Percentiles rank a stretch among this genome's conserved stretches.
Evolutionary conservation across 2,113 vertebrate genomes (phyloP).

Genomic region (Sylvia atricapilla): DNA sequence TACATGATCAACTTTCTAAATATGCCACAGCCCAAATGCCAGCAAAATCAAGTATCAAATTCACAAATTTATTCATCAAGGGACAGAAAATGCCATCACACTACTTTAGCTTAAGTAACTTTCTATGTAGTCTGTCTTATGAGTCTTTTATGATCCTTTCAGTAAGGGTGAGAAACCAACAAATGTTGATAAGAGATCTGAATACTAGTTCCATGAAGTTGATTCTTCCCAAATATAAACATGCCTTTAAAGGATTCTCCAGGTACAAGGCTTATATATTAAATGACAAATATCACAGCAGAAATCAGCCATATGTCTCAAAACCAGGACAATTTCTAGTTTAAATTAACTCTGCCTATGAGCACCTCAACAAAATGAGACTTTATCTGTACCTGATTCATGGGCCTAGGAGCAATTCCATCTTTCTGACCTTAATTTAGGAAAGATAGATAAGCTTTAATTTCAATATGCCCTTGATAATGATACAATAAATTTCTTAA

Average conservation of each 20-base stretch:
- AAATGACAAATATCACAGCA: not conserved
- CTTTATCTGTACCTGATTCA: not conserved
- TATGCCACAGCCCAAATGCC: not conserved
- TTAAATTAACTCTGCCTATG: not conserved
- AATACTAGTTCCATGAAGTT: not conserved
- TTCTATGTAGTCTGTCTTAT: not conserved
- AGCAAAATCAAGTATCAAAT: not conserved
- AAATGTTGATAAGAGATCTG: not conserved
- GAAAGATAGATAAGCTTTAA: not conserved
- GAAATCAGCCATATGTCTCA: not conserved
- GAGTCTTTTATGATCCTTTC: not conserved
- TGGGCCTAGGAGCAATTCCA: not conserved
- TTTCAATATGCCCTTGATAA: not conserved
- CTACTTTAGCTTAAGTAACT: not conserved
- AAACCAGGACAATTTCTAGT: not conserved
- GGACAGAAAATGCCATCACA: not conserved
- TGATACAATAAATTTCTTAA: not conserved
- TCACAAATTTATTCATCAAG: not conserved
- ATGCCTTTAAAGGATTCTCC: not conserved
- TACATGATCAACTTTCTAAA: not conserved
- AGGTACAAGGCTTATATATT: not conserved
- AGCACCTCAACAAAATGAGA: not conserved
- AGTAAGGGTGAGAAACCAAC: not conserved
- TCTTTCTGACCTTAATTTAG: not conserved
- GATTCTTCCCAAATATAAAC: not conserved